Conservation (phyloP, 1,140 invertebrate genomes). For the Eumeta japonica region DNA sequence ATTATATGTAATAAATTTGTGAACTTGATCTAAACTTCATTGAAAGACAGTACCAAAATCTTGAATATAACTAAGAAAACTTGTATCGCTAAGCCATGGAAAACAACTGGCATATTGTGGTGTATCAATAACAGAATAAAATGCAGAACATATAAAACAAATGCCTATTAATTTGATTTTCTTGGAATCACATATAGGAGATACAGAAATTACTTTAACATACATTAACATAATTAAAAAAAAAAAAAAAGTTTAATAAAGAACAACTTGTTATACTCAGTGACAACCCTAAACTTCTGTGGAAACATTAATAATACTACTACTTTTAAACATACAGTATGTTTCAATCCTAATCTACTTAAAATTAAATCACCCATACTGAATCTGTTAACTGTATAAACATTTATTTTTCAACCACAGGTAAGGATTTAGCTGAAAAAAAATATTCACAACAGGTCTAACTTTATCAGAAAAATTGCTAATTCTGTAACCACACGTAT, state of each 20-base stretch:
- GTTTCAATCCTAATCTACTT: not conserved
- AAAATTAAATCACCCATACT: not conserved
- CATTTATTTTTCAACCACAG: conserved; percentile 4
- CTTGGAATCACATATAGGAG: conserved; percentile 3
- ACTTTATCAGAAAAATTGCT: too few relatives aligned
- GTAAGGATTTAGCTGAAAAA: conserved; percentile 1
- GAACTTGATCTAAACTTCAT: too few relatives aligned
- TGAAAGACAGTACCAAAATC: too few relatives aligned
- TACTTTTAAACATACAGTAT: not conserved
- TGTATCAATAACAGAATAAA: conserved; percentile 3
- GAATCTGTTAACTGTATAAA: conserved; percentile 3
- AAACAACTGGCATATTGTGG: conserved; percentile 1
- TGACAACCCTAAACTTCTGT: conserved; percentile 2
- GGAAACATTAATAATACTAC: conserved; percentile 5
- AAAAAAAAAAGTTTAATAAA: conserved; percentile 1
- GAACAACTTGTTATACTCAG: not conserved
- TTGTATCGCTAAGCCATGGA: conserved; percentile 6
- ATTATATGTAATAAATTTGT: too few relatives aligned
- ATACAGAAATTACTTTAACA: conserved; percentile 6
- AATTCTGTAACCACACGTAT: too few relatives aligned
- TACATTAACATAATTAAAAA: not conserved
- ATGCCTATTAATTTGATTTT: conserved; percentile 4
- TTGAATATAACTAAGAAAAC: too few relatives aligned
- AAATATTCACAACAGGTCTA: too few relatives aligned
- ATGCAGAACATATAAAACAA: not conserved